Base-by-base conservation (phyloP, 2,797 vertebrate species). In the Siniperca obscura region DNA sequence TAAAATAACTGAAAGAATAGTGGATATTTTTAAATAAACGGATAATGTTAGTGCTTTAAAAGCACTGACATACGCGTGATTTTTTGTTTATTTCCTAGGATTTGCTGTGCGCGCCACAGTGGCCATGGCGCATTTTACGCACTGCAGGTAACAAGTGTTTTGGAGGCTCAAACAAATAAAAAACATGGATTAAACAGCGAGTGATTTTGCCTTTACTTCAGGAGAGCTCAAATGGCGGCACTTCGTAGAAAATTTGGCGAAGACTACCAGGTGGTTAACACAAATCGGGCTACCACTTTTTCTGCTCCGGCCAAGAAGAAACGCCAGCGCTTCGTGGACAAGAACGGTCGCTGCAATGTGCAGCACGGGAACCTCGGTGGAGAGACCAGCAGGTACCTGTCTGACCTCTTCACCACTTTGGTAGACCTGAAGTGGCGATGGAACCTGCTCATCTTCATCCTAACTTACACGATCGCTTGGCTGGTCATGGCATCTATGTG, bases 361-460 rank as follows among this genome's bases (percentile, higher is more conserved):
- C 97, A 98, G 80, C 97, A 98, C 73, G 97, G 97, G 0, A 98
- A 98, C 91, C 95, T 98, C n/a, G 97, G 96, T 0, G 96, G 97
- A 0, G 97, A 97, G 94, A 97, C 94, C 83, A 97, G 97, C 90
- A 95, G 97, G 72, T 98, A 98, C 90, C 91, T 98, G 12, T 97
- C 97, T 0, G 97, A 98, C 92, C 93, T 98, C 44, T 98, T 98
- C 94, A 98, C 97, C 83, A 98, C 97, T 3, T 84, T 98, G 88
- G 97, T 98, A 60, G 97, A 98, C 92, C 94, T 98, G 14, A 98
- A 97, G 95, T 98, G 97, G 97, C 93, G 97, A 46, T 98, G 97
- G 97, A 98, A 98, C 92, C 92, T 98, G 76, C 95, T 98, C 60
- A 97, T 98, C 84, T 98, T 98, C 93, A 94, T 97, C 78, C 92